A percentile compares a stretch with the other conserved stretches of the same genome.
phyloP scores from a whole-genome alignment of 2,113 vertebrate genomes.

The Alethe castanea region DNA sequence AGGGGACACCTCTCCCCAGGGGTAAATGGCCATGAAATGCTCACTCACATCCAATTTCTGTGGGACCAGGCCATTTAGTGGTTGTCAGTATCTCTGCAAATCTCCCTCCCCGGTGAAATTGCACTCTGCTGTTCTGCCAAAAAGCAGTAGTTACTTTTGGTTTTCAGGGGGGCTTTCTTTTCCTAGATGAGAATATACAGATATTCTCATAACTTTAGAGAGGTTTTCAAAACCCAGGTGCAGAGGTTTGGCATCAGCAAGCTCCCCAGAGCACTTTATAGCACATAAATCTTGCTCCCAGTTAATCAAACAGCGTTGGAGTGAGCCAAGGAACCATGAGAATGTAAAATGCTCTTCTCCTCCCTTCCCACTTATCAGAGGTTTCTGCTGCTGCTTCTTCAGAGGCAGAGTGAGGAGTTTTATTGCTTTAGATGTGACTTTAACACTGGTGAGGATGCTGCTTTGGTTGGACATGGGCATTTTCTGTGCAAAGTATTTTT shows the following conservation, averaged over 20 bases:
- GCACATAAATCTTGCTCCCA: slow-evolving; percentile 47
- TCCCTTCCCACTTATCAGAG: neutral
- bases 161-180: neutral
- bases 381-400: slow-evolving; percentile 1
- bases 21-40: neutral
- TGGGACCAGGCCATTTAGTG: neutral
- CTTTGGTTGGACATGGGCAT: neutral
- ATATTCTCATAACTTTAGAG: slow-evolving; percentile 37
- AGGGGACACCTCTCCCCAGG: neutral
- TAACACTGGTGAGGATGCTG: neutral
- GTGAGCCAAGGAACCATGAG: slow-evolving; percentile 27
- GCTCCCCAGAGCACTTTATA: slow-evolving; percentile 45
- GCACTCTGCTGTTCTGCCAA: neutral
- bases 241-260: slow-evolving; percentile 46
- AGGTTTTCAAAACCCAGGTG: slow-evolving; percentile 59
- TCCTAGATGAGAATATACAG: slow-evolving; percentile 1
- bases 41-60: neutral
- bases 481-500: neutral
- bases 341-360: neutral
- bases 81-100: neutral
- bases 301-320: slow-evolving; percentile 42
- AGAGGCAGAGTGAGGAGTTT: neutral
- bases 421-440: neutral
- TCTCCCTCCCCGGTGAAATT: slow-evolving; percentile 5
- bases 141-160: slow-evolving; percentile 28